Percentiles rank a stretch among this genome's conserved stretches.
Conservation (phyloP, 2,797 vertebrate genomes). For the Varecia variegata region DNA sequence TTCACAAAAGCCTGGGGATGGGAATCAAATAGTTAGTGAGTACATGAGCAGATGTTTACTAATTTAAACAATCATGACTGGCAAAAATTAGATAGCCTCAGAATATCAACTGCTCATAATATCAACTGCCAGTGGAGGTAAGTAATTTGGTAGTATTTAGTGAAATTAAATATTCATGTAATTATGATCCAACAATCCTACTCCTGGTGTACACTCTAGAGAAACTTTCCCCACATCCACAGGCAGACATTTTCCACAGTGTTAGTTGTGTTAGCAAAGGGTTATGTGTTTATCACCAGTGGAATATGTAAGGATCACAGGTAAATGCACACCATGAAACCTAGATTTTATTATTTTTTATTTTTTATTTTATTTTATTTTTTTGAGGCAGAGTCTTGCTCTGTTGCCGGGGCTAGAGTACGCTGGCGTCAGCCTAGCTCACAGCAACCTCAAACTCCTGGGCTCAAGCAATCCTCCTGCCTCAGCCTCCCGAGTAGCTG, state of each 20-base stretch:
- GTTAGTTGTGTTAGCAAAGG: neutral
- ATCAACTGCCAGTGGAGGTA: neutral
- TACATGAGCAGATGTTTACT: neutral
- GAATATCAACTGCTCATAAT: neutral
- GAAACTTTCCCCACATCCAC: neutral
- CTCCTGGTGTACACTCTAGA: neutral
- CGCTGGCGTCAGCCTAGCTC: too few relatives aligned
- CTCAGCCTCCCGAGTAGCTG: too few relatives aligned
- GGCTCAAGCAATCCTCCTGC: too few relatives aligned
- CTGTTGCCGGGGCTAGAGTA: too few relatives aligned
- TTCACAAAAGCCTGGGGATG: neutral
- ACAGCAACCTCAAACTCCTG: too few relatives aligned
- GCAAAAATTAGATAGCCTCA: neutral
- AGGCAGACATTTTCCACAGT: neutral
- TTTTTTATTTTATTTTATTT: too few relatives aligned
- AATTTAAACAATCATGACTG: neutral
- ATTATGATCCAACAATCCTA: neutral
- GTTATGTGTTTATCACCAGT: neutral
- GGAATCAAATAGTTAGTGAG: neutral
- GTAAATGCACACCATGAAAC: neutral
- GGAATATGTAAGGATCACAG: neutral
- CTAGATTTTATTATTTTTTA: too few relatives aligned
- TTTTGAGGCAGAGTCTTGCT: too few relatives aligned
- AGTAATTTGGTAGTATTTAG: neutral
- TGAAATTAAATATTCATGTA: slow-evolving; percentile 9